These are phyloP conservation scores for Sebastes umbrosus DNA, from an alignment of 2,797 vertebrate species.

Conservation along the genomic window DNA sequence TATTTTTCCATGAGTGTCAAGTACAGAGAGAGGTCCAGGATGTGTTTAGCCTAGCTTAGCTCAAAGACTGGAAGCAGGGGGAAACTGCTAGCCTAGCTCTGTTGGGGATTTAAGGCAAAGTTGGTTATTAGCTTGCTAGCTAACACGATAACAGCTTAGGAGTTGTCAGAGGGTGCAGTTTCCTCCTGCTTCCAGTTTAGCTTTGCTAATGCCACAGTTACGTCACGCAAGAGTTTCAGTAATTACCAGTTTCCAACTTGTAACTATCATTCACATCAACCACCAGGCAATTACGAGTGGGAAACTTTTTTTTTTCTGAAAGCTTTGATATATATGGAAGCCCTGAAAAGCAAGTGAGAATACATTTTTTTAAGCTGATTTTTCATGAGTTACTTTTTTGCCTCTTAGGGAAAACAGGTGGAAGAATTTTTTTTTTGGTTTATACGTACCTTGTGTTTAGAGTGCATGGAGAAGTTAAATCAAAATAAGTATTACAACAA, in stretches of 20 bases:
- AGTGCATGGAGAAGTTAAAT: too few relatives aligned
- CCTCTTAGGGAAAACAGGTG: too few relatives aligned
- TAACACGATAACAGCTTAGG: neutral
- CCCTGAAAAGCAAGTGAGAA: too few relatives aligned
- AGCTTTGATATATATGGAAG: neutral
- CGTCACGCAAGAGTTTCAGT: neutral
- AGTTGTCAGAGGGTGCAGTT: neutral
- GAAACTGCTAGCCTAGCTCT: neutral
- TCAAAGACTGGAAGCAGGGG: neutral
- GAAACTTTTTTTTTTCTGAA: neutral
- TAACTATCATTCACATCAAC: neutral
- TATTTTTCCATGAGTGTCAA: neutral
- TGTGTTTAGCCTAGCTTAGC: neutral
- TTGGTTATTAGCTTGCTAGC: neutral
- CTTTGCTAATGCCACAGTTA: neutral
- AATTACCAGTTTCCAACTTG: neutral
- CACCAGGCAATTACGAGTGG: neutral
- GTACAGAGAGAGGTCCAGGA: neutral
- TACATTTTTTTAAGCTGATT: too few relatives aligned
- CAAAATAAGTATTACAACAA: too few relatives aligned
- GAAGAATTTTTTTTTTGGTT: too few relatives aligned
- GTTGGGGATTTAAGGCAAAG: neutral
- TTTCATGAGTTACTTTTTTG: too few relatives aligned
- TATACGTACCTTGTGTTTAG: too few relatives aligned
- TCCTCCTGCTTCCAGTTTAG: neutral